Base-by-base conservation (phyloP, 2,797 vertebrate genomes). In the Vultur gryphus region DNA sequence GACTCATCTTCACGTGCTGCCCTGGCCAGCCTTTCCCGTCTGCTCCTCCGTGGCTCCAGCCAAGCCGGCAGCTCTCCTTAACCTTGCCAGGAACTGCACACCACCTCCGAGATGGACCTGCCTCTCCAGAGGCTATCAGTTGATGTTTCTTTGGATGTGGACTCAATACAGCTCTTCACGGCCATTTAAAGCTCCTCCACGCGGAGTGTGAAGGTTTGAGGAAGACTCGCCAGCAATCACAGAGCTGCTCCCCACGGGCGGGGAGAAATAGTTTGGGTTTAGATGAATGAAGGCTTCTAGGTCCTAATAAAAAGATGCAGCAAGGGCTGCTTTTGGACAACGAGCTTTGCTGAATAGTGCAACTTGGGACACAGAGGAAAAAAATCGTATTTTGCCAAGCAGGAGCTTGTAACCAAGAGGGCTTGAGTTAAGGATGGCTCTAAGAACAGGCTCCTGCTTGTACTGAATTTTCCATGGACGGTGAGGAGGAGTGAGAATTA, bases 101-200 rank as follows among this genome's bases (percentile, higher is more conserved):
- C 13, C 52, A 11, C 23, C 66, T 64, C 51, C 2, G 3, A 33
- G 69, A 17, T 0, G 2, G 52, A 20, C 9, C 52, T 37, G 33
- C 37, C 18, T 37, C 61, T 73, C 54, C 54, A 39, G 33, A 31
- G n/a, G 16, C 13, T 14, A 4, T 9, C n/a, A 4, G 29, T 9
- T 9, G 11, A 8, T 10, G 29, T 35, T 23, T 35, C 54, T 25
- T 61, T 29, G 54, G 57, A 29, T 46, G 13, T 5, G 12, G 48
- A 18, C 41, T 35, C 14, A 6, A 1, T 6, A 13, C 8, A 7
- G 20, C 11, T 46, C 46, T 46, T 75, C 46, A 13, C 0, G 0
- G 20, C 55, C 16, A 8, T 26, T 62, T n/a, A 24, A 75, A 77
- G 37, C 10, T 62, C 43, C n/a, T 49, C 33, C 49, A 31, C 4